phyloP scores from a whole-genome alignment of 2,113 vertebrate species.

The Amblyornis subalaris region DNA sequence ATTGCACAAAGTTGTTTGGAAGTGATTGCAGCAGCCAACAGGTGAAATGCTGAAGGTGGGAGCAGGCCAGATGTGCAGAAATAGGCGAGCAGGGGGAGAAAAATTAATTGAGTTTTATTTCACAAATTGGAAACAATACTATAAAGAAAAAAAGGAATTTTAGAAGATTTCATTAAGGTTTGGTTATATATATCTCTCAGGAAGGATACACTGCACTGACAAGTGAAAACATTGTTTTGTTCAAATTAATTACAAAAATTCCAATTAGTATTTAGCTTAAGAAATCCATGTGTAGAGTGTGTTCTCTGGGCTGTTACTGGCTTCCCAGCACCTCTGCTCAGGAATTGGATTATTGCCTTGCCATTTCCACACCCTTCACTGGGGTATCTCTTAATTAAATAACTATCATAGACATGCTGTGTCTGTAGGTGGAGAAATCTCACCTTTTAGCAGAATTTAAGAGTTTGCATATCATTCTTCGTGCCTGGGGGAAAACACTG shows the following conservation, averaged over 20 bases:
- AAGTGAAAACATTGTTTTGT: not conserved
- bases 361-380: not conserved
- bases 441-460: not conserved
- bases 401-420: not conserved
- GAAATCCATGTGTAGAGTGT: not conserved
- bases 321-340: not conserved
- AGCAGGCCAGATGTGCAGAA: not conserved
- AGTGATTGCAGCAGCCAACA: not conserved
- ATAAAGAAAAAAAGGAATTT: not conserved
- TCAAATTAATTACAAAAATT: not conserved
- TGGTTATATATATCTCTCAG: not conserved
- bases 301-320: not conserved
- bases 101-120: not conserved
- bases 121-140: not conserved
- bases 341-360: not conserved
- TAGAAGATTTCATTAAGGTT: not conserved
- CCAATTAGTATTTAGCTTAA: not conserved
- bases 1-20: not conserved
- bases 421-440: not conserved
- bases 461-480: not conserved
- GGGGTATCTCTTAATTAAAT: constrained; percentile 26
- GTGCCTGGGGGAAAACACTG: constrained; percentile 14
- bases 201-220: not conserved
- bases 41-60: not conserved
- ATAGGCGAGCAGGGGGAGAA: not conserved